Base-by-base conservation (phyloP, 2,888 invertebrate species). In the Xanthostigma xanthostigma region DNA sequence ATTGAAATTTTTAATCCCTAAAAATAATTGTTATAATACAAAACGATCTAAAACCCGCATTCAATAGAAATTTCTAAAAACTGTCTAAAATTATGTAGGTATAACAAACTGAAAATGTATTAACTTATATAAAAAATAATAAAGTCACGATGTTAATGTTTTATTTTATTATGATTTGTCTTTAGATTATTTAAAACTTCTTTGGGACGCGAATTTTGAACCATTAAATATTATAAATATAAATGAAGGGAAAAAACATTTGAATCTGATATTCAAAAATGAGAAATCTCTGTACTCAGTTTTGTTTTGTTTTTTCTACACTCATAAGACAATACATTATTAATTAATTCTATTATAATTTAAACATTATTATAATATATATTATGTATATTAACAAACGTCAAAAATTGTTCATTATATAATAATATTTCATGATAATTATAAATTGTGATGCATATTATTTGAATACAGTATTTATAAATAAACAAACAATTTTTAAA, bases 361-460 rank as follows among this genome's bases (percentile, higher is more conserved):
- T 45, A 45, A 45, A 45, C 45, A 45, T 45, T 45, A 33, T 45
- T 37, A 13, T 27, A 27, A 27, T 27, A 27, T 27, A 27, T 27
- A 27, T 27, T 37, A 45, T 37, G 38, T 38, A 45, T 45, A 45
- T 45, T 34, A 45, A 45, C 45, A 45, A 45, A 45, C 45, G 45
- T 38, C 45, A 45, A 45, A 45, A 45, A 45, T 37, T 45, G 45
- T 45, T 37, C 38, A 45, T 44, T 33, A 44, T 44, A 44, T 44
- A 44, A 33, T 44, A 33, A 34, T 44, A 33, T 44, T 13, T 33
- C 27, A 14, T 38, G 36, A 37, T 37, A 38, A 37, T 45, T 34
- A 45, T 45, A 36, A 37, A 37, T 45, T 45, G 36, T 45, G 12
- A 37, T 38, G 14, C 17, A 36, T 45, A 38, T 45, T 45, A 38